Evolutionary conservation across 2,797 vertebrate species (phyloP).

Genomic region (Micropoecilia bifurca): DNA sequence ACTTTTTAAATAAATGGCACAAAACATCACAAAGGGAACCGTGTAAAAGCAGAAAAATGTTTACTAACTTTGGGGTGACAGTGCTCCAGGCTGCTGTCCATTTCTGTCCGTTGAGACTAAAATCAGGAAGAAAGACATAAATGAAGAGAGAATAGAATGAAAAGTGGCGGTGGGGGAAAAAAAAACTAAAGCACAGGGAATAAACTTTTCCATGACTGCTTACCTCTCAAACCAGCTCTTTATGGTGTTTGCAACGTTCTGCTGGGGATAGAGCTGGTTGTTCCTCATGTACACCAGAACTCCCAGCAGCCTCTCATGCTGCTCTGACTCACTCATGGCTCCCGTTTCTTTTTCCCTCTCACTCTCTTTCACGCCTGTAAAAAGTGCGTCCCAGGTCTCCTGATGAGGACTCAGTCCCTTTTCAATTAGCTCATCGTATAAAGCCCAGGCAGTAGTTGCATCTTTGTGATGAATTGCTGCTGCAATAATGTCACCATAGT

Average conservation of each 20-base stretch:
- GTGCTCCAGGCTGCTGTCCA: slow-evolving; percentile 87
- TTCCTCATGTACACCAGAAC: slow-evolving; percentile 88
- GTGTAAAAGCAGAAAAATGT: background rate
- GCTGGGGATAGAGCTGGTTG: slow-evolving; percentile 89
- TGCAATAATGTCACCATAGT: slow-evolving; percentile 85
- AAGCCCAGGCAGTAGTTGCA: slow-evolving; percentile 78
- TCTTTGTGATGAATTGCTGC: slow-evolving; percentile 85
- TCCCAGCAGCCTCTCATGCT: slow-evolving; percentile 79
- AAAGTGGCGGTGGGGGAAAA: background rate
- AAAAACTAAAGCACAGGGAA: background rate
- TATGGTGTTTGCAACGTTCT: slow-evolving; percentile 82
- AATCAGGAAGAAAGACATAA: slow-evolving; percentile 12
- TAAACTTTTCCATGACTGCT: background rate
- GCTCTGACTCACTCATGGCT: slow-evolving; percentile 29
- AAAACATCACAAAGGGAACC: background rate
- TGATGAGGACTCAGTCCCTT: slow-evolving; percentile 79
- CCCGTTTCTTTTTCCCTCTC: slow-evolving; percentile 27
- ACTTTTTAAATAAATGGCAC: background rate
- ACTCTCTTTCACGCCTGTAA: slow-evolving; percentile 69
- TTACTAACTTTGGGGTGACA: slow-evolving; percentile 82
- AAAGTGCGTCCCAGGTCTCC: slow-evolving; percentile 85
- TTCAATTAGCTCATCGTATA: slow-evolving; percentile 85
- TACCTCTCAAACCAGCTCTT: slow-evolving; percentile 96
- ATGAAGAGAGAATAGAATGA: background rate
- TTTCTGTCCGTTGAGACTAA: slow-evolving; percentile 84